These are phyloP conservation scores for Dysdera silvatica DNA, from an alignment of 1,140 invertebrate species.

Conservation along the genomic window DNA sequence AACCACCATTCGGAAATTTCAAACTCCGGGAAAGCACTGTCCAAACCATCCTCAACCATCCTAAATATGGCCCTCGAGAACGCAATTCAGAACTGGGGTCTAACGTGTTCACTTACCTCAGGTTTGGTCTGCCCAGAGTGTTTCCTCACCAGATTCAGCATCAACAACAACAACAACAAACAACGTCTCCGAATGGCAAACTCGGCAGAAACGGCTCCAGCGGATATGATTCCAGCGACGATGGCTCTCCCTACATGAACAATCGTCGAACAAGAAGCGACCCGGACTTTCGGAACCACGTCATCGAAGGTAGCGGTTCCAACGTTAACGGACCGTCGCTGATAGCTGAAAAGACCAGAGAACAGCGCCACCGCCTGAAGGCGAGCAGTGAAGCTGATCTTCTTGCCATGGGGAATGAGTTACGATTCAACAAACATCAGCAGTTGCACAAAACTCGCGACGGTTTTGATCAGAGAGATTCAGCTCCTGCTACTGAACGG, in stretches of 20 bases:
- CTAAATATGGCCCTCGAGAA: constrained; percentile 42
- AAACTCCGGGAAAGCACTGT: constrained; percentile 84
- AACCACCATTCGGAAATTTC: constrained; percentile 61
- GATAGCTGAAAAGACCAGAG: not conserved
- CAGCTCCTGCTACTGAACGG: constrained; percentile 25
- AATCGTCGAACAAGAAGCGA: constrained; percentile 55
- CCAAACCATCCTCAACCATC: constrained; percentile 85
- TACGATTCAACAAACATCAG: constrained; percentile 29
- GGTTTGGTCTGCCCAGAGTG: constrained; percentile 82
- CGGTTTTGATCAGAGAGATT: too few relatives aligned
- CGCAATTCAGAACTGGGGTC: constrained; percentile 66
- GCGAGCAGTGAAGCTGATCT: constrained; percentile 64
- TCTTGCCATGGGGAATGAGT: constrained; percentile 5
- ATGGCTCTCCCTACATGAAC: constrained; percentile 41
- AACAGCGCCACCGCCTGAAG: constrained; percentile 19
- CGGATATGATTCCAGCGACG: constrained; percentile 74
- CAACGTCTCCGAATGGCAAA: not conserved
- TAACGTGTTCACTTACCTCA: constrained; percentile 86
- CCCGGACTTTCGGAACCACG: constrained; percentile 59
- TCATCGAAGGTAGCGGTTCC: constrained; percentile 20
- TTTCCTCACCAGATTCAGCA: constrained; percentile 61
- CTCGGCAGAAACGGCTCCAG: constrained; percentile 58
- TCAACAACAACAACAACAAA: not conserved
- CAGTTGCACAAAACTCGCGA: constrained; percentile 9
- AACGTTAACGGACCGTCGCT: not conserved